Conservation (phyloP, 2,113 vertebrate genomes). For the Esox niger region DNA sequence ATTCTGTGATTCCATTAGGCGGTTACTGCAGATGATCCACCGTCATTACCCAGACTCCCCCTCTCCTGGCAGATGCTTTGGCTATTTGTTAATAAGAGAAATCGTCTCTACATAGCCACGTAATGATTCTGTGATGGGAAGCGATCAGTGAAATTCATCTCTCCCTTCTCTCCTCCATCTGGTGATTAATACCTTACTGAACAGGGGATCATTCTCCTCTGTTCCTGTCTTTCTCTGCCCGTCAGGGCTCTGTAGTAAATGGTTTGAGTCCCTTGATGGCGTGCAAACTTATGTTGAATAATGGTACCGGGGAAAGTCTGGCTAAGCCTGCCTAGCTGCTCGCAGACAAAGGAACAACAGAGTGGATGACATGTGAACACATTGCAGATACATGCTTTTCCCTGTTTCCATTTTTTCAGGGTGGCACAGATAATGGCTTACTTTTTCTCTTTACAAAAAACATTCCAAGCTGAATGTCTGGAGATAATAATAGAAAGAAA, state of each 20-base stretch:
- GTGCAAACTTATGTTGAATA: conserved; percentile 10
- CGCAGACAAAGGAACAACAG: conserved; percentile 4
- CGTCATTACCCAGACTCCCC: conserved; percentile 2
- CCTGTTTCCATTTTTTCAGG: background rate
- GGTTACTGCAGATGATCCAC: conserved; percentile 15
- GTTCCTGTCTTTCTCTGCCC: background rate
- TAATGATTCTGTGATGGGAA: conserved; percentile 26
- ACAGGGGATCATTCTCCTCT: background rate
- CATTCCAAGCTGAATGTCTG: background rate
- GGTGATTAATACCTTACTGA: conserved; percentile 13
- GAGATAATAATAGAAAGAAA: background rate
- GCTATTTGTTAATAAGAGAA: conserved; percentile 22
- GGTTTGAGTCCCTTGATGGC: conserved; percentile 1
- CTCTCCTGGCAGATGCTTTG: conserved; percentile 6
- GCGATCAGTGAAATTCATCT: conserved; percentile 24
- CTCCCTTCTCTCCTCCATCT: conserved; percentile 5
- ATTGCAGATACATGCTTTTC: background rate
- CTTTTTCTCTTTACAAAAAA: background rate
- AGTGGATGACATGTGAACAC: background rate
- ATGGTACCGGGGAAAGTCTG: background rate
- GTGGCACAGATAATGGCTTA: background rate
- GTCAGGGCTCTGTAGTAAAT: background rate
- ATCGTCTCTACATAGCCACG: conserved; percentile 13
- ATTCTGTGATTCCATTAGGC: conserved; percentile 19
- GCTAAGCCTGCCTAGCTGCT: background rate